A percentile compares a stretch with the other conserved stretches of the same genome.
Evolutionary conservation across 2,113 vertebrate species (phyloP).

Genomic region (Rhinoptilus africanus): DNA sequence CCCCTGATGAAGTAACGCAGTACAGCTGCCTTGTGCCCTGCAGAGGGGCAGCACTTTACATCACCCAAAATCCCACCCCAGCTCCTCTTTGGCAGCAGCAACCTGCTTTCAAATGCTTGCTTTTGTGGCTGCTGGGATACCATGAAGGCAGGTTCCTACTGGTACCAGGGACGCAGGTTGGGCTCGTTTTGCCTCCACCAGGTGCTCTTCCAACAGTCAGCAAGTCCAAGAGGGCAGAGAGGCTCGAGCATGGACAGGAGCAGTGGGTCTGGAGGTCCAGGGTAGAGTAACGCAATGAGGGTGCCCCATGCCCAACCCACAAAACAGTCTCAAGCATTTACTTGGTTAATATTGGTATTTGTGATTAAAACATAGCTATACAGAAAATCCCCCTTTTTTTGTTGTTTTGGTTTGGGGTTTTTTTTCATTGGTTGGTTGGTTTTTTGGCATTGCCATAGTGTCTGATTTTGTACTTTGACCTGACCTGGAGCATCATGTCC

Average conservation of each 20-base stretch:
- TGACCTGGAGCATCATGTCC: background rate
- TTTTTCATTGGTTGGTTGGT: too few relatives aligned
- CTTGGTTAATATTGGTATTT: background rate
- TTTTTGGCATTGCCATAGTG: background rate
- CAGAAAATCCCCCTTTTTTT: background rate
- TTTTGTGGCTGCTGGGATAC: background rate
- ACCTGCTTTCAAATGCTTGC: background rate
- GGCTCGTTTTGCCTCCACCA: rapidly evolving
- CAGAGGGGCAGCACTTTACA: background rate
- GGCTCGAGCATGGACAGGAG: too few relatives aligned
- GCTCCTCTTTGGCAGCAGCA: background rate
- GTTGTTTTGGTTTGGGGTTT: too few relatives aligned
- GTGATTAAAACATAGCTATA: background rate
- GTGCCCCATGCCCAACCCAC: background rate
- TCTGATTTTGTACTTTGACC: background rate
- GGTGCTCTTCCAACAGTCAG: background rate
- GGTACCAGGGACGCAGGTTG: rapidly evolving
- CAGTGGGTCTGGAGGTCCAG: background rate
- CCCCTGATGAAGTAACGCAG: background rate
- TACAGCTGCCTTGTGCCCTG: background rate
- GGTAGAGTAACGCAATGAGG: background rate
- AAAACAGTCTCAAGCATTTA: background rate
- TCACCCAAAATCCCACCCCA: background rate
- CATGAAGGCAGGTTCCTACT: background rate
- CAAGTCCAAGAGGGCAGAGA: background rate